A percentile compares a stretch with the other conserved stretches of the same genome.
These are phyloP conservation scores for Caenorhabditis tropicalis DNA, from an alignment of 1,140 invertebrate species.

Conservation along the genomic window DNA sequence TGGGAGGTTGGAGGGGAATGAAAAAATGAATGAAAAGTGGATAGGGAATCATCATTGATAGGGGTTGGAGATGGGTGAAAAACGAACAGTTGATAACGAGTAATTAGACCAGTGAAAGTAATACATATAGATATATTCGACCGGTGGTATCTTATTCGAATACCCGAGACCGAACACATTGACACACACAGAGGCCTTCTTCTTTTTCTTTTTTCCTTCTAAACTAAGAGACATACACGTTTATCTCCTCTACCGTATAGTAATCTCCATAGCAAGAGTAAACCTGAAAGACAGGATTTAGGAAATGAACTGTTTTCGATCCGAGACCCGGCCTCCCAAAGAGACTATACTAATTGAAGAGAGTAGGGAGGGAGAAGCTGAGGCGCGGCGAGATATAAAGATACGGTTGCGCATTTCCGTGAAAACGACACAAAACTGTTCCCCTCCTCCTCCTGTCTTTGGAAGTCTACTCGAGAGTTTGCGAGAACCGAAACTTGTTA, in stretches of 20 bases:
- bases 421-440: constrained; percentile 1
- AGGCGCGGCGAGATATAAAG: constrained; percentile 29
- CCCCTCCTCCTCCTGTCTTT: no score
- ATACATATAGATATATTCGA: not conserved
- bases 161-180: not conserved
- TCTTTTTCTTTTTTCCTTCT: no score
- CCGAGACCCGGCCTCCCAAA: not conserved
- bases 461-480: constrained; percentile 3
- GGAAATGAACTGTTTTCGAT: constrained; percentile 38
- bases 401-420: constrained; percentile 44
- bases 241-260: constrained; percentile 26
- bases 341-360: not conserved
- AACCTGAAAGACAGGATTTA: constrained; percentile 43
- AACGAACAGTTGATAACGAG: constrained; percentile 8
- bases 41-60: not conserved
- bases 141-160: not conserved
- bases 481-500: constrained; percentile 30
- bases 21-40: not conserved
- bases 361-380: not conserved
- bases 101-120: constrained; percentile 45
- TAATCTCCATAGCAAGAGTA: constrained; percentile 1
- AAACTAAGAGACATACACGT: constrained; percentile 9
- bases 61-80: not conserved
- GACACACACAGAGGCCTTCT: not conserved
- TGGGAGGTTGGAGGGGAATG: no score